A percentile compares a stretch with the other conserved stretches of the same genome.
phyloP scores from a whole-genome alignment of 2,888 invertebrate genomes.

The Carcina quercana region DNA sequence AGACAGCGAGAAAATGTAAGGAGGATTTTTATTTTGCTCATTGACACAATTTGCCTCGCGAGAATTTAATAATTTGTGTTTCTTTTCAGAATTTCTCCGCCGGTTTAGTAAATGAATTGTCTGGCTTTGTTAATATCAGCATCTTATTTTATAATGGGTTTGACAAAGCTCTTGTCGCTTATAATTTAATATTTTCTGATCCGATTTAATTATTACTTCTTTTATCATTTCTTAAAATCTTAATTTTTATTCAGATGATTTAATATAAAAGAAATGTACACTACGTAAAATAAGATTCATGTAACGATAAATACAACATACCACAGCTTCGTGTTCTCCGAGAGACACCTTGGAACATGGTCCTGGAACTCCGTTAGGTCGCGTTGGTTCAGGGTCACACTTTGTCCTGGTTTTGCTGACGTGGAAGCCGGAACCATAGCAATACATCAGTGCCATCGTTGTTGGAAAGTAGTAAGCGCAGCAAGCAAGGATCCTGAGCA shows the following conservation, averaged over 20 bases:
- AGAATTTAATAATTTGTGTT: conserved; percentile 22
- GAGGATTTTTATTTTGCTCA: conserved; percentile 18
- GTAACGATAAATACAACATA: conserved; percentile 15
- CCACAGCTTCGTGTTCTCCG: conserved; percentile 46
- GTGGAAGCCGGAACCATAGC: conserved; percentile 92
- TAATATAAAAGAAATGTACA: not conserved
- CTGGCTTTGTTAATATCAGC: no score
- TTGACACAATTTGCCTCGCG: conserved; percentile 23
- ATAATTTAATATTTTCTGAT: no score
- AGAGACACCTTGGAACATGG: conserved; percentile 52
- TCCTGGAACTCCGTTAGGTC: conserved; percentile 52
- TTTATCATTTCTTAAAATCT: no score
- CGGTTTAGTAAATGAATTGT: no score
- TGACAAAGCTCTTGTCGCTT: no score
- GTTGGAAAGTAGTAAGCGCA: conserved; percentile 94
- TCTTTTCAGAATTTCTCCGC: conserved; percentile 17
- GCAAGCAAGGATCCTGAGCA: conserved; percentile 83
- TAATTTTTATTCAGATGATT: not conserved
- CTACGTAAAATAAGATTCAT: no score
- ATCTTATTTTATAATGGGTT: no score
- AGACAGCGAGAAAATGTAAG: conserved; percentile 13
- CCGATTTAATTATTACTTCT: no score
- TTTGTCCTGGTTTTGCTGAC: conserved; percentile 86
- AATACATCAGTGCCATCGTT: conserved; percentile 93
- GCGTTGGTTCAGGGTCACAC: conserved; percentile 49